Conservation (phyloP, 1,140 invertebrate genomes). For the Bombus pascuorum region DNA sequence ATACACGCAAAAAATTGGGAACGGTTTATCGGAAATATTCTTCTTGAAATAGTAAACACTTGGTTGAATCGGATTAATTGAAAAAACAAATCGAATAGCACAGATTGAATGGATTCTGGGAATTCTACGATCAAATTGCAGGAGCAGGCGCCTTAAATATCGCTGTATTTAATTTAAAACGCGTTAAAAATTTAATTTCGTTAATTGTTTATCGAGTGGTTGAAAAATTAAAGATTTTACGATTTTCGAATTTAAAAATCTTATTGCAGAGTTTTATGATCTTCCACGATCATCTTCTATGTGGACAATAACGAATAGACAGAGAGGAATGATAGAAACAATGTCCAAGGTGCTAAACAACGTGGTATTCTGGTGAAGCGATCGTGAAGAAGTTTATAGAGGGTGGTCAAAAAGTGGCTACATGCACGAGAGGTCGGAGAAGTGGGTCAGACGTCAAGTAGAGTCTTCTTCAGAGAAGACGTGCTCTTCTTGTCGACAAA, state of each 20-base stretch:
- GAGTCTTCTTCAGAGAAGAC: constrained; percentile 28
- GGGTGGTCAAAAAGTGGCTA: constrained; percentile 2
- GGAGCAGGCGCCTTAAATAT: neutral
- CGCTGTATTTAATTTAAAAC: neutral
- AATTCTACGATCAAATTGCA: neutral
- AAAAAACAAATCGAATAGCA: neutral
- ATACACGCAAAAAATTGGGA: neutral
- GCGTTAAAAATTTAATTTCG: neutral
- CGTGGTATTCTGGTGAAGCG: neutral
- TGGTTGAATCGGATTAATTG: neutral
- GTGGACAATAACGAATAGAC: neutral
- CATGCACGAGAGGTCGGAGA: neutral
- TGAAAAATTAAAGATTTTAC: too few species aligned
- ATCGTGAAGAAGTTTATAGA: neutral
- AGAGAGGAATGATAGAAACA: neutral
- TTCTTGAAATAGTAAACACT: neutral
- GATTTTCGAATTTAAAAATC: neutral
- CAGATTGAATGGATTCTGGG: neutral
- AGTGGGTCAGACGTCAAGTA: constrained; percentile 58
- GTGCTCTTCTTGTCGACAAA: neutral
- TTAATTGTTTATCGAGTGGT: neutral
- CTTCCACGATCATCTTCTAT: neutral
- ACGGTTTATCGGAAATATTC: neutral
- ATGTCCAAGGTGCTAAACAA: neutral
- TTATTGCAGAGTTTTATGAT: neutral